Conservation (phyloP, 2,888 invertebrate genomes). For the Itoplectis maculator region DNA sequence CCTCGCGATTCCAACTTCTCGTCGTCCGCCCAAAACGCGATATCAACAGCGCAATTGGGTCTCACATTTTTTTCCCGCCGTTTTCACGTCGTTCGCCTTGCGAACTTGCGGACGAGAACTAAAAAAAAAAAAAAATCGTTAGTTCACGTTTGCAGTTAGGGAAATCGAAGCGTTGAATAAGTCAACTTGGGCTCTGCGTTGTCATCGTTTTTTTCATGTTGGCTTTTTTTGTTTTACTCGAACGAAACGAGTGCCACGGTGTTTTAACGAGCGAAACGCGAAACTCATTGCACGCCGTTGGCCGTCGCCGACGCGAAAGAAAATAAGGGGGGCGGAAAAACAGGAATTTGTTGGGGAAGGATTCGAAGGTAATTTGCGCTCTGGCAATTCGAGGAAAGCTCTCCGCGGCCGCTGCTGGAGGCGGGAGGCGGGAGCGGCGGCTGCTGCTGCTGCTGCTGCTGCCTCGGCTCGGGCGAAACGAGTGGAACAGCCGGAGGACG, state of each 20-base stretch:
- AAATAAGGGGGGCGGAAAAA: slow-evolving; percentile 6
- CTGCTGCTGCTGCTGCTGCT: too few relatives aligned
- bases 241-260: not conserved
- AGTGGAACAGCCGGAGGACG: slow-evolving; percentile 27
- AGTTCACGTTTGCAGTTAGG: not conserved
- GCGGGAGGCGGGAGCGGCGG: slow-evolving; percentile 39
- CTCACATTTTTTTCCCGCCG: too few relatives aligned
- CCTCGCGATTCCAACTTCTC: not conserved
- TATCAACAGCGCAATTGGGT: not conserved
- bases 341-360: slow-evolving; percentile 46
- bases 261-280: slow-evolving; percentile 27
- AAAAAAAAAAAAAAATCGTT: not conserved
- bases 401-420: too few relatives aligned
- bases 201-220: not conserved
- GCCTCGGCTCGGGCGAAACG: slow-evolving; percentile 33
- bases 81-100: too few relatives aligned
- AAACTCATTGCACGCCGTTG: slow-evolving; percentile 21
- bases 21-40: not conserved
- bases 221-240: not conserved
- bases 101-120: not conserved
- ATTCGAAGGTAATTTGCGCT: slow-evolving; percentile 57
- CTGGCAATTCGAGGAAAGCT: slow-evolving; percentile 39
- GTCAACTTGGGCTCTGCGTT: not conserved
- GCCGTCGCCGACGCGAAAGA: not conserved
- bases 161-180: not conserved